These are phyloP conservation scores for Drosophila tropicalis DNA, from an alignment of 1,140 invertebrate genomes.

Conservation along the genomic window DNA sequence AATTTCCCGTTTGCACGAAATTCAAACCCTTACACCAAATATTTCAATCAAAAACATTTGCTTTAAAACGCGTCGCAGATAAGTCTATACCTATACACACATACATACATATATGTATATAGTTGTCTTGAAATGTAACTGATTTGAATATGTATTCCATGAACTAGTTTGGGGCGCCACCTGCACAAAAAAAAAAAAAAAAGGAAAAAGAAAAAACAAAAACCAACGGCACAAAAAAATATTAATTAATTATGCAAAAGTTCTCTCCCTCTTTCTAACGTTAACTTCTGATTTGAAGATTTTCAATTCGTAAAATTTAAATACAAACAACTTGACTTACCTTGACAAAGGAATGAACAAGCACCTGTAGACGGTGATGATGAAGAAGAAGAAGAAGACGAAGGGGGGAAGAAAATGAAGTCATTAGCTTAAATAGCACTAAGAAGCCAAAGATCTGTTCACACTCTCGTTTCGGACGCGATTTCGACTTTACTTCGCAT, in stretches of 20 bases:
- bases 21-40: neutral
- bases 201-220: neutral
- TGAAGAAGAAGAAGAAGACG: neutral
- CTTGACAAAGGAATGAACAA: slow-evolving; percentile 3
- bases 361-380: neutral
- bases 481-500: neutral
- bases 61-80: slow-evolving; percentile 24
- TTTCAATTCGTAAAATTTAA: slow-evolving; percentile 19
- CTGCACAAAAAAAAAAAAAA: slow-evolving; percentile 19
- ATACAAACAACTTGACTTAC: slow-evolving; percentile 24
- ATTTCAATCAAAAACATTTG: neutral
- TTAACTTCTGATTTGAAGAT: neutral
- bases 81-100: neutral
- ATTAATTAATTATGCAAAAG: slow-evolving; percentile 58
- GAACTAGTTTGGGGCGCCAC: slow-evolving; percentile 40
- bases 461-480: slow-evolving; percentile 2
- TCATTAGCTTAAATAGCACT: slow-evolving; percentile 16
- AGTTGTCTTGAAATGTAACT: slow-evolving; percentile 31
- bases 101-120: neutral
- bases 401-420: slow-evolving; percentile 1
- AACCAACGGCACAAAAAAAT: slow-evolving; percentile 28
- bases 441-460: slow-evolving; percentile 18
- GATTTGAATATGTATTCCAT: slow-evolving; percentile 48
- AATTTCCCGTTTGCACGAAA: slow-evolving; percentile 14
- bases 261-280: slow-evolving; percentile 25